phyloP scores from a whole-genome alignment of 2,113 vertebrate genomes.

The Ageneiosus marmoratus region DNA sequence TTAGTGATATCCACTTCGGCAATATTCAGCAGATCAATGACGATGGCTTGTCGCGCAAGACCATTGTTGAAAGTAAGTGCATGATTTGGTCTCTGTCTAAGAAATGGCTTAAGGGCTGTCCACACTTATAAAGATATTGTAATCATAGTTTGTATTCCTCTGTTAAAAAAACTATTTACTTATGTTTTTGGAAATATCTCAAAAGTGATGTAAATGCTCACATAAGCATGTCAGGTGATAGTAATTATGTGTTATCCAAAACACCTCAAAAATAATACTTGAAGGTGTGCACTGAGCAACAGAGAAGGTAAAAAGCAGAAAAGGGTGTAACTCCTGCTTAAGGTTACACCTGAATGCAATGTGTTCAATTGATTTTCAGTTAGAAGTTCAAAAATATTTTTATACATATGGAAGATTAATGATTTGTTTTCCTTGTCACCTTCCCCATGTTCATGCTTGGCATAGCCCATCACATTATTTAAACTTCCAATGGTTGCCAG shows the following conservation, averaged over 20 bases:
- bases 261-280: background rate
- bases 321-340: background rate
- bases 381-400: background rate
- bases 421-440: background rate
- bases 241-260: background rate
- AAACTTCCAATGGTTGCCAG: background rate
- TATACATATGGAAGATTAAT: background rate
- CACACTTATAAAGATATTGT: background rate
- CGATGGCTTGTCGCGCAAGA: conserved; percentile 84
- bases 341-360: background rate
- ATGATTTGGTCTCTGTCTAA: rapidly evolving
- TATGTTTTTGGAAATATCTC: background rate
- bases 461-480: background rate
- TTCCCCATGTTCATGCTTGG: background rate
- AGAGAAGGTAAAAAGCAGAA: background rate
- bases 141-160: background rate
- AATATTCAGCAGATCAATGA: conserved; percentile 98
- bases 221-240: background rate
- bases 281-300: background rate
- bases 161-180: background rate
- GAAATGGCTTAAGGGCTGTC: background rate
- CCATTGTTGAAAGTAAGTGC: conserved; percentile 93
- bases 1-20: conserved; percentile 97
- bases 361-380: background rate
- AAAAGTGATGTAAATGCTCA: background rate